phyloP scores from a whole-genome alignment of 2,113 vertebrate genomes.

The Varanus komodoensis region DNA sequence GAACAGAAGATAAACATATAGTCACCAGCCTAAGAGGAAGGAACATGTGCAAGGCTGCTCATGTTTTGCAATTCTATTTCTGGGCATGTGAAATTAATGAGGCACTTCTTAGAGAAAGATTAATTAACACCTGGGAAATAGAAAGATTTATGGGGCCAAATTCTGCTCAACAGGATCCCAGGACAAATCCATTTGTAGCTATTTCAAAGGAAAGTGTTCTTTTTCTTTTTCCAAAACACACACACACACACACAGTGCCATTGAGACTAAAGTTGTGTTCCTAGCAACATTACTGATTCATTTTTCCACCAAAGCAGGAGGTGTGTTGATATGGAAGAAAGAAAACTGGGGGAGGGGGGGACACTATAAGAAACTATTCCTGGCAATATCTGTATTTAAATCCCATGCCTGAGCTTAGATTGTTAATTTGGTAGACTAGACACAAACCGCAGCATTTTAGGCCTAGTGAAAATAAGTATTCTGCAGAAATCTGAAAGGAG shows the following conservation, averaged over 20 bases:
- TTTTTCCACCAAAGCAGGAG: neutral
- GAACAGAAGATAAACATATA: slow-evolving; percentile 21
- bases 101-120: slow-evolving; percentile 40
- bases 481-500: neutral
- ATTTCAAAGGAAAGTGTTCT: slow-evolving; percentile 17
- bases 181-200: slow-evolving; percentile 39
- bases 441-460: neutral
- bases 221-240: neutral
- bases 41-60: slow-evolving; percentile 28
- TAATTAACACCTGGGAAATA: slow-evolving; percentile 48
- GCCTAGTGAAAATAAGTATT: neutral
- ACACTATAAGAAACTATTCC: neutral
- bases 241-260: neutral
- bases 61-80: slow-evolving; percentile 60
- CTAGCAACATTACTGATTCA: neutral
- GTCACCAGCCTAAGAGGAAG: slow-evolving; percentile 41
- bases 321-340: neutral
- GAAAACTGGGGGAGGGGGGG: neutral
- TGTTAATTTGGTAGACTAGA: neutral
- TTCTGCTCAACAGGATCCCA: slow-evolving; percentile 9
- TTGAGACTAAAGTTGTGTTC: slow-evolving; percentile 24
- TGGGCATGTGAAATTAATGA: slow-evolving; percentile 41
- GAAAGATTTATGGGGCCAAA: slow-evolving; percentile 40
- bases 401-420: neutral
- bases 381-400: neutral